Percentiles rank a stretch among this genome's conserved stretches.
These are phyloP conservation scores for Taphrorychus bicolor DNA, from an alignment of 2,888 invertebrate species.

Conservation along the genomic window DNA sequence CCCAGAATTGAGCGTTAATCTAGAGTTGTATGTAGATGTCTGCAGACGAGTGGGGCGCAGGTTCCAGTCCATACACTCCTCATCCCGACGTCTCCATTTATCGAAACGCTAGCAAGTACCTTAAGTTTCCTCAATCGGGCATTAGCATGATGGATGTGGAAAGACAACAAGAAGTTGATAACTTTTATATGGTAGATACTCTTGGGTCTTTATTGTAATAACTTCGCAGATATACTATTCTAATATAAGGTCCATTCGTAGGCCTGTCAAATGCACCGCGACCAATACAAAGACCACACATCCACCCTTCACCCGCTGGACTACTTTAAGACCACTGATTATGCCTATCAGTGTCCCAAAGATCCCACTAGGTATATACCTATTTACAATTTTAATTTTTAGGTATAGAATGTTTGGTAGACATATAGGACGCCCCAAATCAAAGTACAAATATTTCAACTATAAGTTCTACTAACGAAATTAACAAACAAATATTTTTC, in stretches of 20 bases:
- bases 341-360: constrained; percentile 65
- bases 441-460: too few relatives aligned
- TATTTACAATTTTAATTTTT: neutral
- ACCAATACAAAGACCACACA: constrained; percentile 68
- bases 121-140: constrained; percentile 53
- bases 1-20: too few relatives aligned
- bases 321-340: constrained; percentile 64
- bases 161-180: constrained; percentile 59
- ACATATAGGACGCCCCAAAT: too few relatives aligned
- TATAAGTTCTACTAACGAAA: too few relatives aligned
- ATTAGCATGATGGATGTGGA: constrained; percentile 58
- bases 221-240: too few relatives aligned
- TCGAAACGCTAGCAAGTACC: constrained; percentile 52
- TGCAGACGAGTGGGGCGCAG: constrained; percentile 24
- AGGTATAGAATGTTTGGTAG: too few relatives aligned
- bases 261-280: constrained; percentile 67
- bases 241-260: too few relatives aligned
- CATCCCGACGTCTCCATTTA: constrained; percentile 55
- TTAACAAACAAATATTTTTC: too few relatives aligned
- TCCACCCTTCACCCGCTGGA: constrained; percentile 65
- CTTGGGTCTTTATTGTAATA: too few relatives aligned
- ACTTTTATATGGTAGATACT: constrained; percentile 61
- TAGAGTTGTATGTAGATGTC: constrained; percentile 30
- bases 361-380: constrained; percentile 62
- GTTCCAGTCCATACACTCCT: constrained; percentile 44